Evolutionary conservation across 1,140 invertebrate species (phyloP), one percentile per base, ranked within the genome.

Genomic region (Tetragnatha versicolor): DNA sequence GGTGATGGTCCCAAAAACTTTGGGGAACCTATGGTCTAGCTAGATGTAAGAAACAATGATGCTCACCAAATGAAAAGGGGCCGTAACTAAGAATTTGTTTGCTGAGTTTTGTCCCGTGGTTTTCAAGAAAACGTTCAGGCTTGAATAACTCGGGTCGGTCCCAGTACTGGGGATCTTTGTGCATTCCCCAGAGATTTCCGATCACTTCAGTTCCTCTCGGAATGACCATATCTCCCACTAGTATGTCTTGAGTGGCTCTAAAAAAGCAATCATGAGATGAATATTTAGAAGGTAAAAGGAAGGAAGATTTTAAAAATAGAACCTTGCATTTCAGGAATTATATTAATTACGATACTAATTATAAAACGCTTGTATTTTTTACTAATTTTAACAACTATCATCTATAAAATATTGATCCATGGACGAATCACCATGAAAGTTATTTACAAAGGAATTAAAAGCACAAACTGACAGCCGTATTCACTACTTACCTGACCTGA

Each of bases 71-170:
- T n/a, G n/a, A n/a, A n/a, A n/a, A n/a, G n/a, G n/a, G n/a, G n/a
- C n/a, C n/a, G n/a, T n/a, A n/a, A n/a, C n/a, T n/a, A n/a, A n/a
- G n/a, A n/a, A n/a, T n/a, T n/a, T n/a, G n/a, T n/a, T n/a, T n/a
- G n/a, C n/a, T n/a, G n/a, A n/a, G n/a, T n/a, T n/a, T n/a, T n/a
- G n/a, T n/a, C n/a, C n/a, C n/a, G n/a, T n/a, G n/a, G n/a, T n/a
- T n/a, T n/a, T n/a, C n/a, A n/a, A 82, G 53, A 51, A 82, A 82
- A 7, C 81, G 27, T 25, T 82, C 73, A 0, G 81, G 79, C 33
- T 68, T 78, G 60, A 82, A 82, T 17, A 49, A 2, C 7, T 78
- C 35, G 2, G 82, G 82, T 4, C 73, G 45, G 0, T 75, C 68
- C 82, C 82, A 82, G 25, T 69, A 66, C 5, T 65, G 2, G 5